A percentile compares a stretch with the other conserved stretches of the same genome.
These are phyloP conservation scores for Aethina tumida DNA, from an alignment of 1,140 invertebrate genomes.

Conservation along the genomic window DNA sequence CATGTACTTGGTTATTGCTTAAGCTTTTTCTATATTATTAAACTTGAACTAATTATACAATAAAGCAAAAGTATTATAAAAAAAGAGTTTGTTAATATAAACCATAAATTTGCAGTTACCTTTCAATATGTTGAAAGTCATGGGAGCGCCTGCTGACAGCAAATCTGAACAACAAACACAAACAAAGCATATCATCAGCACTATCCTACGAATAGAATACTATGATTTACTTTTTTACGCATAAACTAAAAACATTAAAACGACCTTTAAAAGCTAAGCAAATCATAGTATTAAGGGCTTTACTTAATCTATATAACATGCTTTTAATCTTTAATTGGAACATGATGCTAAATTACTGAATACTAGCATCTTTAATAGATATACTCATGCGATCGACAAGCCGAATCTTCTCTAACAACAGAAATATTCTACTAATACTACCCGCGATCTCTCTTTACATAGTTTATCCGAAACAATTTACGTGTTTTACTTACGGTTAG, in stretches of 20 bases:
- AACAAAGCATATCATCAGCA: constrained; percentile 41
- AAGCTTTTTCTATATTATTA: too few species aligned
- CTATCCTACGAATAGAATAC: constrained; percentile 34
- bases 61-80: too few species aligned
- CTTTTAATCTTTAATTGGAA: constrained; percentile 14
- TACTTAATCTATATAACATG: constrained; percentile 10
- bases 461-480: constrained; percentile 11
- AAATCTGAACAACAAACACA: constrained; percentile 63
- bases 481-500: constrained; percentile 36
- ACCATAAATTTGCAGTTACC: constrained; percentile 42
- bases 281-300: not conserved
- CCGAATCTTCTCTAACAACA: constrained; percentile 13
- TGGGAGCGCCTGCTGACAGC: constrained; percentile 59
- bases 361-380: constrained; percentile 9
- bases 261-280: not conserved
- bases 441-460: too few species aligned
- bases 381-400: constrained; percentile 22
- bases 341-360: constrained; percentile 9
- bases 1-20: too few species aligned
- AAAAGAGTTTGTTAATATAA: too few species aligned
- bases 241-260: constrained; percentile 2
- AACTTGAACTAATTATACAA: too few species aligned
- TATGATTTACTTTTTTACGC: constrained; percentile 5
- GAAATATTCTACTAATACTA: constrained; percentile 17
- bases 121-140: constrained; percentile 70